Conservation (phyloP, 2,888 invertebrate species). For the Eupsilia transversa region DNA sequence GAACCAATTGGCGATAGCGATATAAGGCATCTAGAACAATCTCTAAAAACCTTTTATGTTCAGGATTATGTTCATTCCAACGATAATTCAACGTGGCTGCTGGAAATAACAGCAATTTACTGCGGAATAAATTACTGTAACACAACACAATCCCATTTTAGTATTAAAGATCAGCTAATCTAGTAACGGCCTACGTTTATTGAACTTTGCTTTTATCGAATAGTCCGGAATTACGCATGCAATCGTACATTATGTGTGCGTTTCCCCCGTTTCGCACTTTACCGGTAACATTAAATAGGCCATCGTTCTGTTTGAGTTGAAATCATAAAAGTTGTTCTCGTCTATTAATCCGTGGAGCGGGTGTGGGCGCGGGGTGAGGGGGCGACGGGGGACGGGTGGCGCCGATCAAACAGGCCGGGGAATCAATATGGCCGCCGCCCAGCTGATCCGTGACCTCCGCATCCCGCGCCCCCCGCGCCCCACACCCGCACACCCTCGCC, state of each 20-base stretch:
- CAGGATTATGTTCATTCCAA: conserved; percentile 28
- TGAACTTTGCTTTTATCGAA: conserved; percentile 31
- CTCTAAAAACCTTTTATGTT: conserved; percentile 47
- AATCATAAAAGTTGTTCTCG: conserved; percentile 90
- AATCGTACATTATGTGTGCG: conserved; percentile 56
- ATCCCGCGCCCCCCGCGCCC: conserved; percentile 76
- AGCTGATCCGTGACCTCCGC: conserved; percentile 90
- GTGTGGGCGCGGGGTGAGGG: conserved; percentile 68
- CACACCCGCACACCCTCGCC: conserved; percentile 69
- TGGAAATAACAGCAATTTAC: conserved; percentile 45
- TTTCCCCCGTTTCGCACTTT: conserved; percentile 64
- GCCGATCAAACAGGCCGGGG: conserved; percentile 90
- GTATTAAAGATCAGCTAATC: conserved; percentile 53
- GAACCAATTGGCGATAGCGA: conserved; percentile 35
- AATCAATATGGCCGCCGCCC: conserved; percentile 91
- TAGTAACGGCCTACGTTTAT: conserved; percentile 38
- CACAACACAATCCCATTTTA: conserved; percentile 50
- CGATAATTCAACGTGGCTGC: conserved; percentile 37
- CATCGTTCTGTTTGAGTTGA: conserved; percentile 87
- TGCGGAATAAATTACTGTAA: conserved; percentile 51
- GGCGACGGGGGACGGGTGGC: conserved; percentile 79
- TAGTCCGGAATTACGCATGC: conserved; percentile 48
- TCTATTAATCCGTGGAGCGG: conserved; percentile 87
- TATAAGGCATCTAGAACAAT: conserved; percentile 38
- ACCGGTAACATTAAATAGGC: conserved; percentile 77